phyloP scores from a whole-genome alignment of 2,113 vertebrate genomes.

The Sceloporus tristichus region DNA sequence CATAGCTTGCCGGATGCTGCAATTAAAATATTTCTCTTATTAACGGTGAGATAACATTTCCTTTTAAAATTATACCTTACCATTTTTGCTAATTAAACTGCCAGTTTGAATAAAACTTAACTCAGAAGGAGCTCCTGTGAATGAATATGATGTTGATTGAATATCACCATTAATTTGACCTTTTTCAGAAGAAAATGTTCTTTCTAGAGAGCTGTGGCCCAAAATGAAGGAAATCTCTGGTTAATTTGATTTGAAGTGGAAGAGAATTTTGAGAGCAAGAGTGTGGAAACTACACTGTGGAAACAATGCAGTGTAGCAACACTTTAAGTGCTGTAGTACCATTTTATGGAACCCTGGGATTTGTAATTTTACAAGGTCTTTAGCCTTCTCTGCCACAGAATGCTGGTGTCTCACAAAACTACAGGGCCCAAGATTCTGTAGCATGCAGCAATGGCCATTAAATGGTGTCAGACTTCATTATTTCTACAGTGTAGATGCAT shows the following conservation, averaged over 20 bases:
- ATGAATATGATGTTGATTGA: not conserved
- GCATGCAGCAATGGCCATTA: no score
- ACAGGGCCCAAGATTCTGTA: no score
- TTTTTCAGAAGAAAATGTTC: not conserved
- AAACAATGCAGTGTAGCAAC: no score
- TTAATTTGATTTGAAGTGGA: not conserved
- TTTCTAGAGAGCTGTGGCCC: not conserved
- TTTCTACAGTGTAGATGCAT: no score
- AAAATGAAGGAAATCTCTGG: rapidly evolving
- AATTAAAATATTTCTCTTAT: slow-evolving; percentile 80
- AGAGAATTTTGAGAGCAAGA: not conserved
- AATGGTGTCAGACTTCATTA: no score
- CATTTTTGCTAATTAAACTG: slow-evolving; percentile 72
- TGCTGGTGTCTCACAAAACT: no score
- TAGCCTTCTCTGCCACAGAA: no score
- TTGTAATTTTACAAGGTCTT: no score
- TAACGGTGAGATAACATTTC: slow-evolving; percentile 68
- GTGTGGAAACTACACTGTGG: no score
- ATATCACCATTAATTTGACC: not conserved
- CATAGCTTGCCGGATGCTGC: slow-evolving; percentile 66
- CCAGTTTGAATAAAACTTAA: slow-evolving; percentile 66
- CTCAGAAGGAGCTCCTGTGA: not conserved
- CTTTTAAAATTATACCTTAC: slow-evolving; percentile 62
- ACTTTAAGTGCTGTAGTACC: no score
- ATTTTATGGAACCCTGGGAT: no score